Base-by-base conservation (phyloP, 2,113 vertebrate genomes). In the Tragelaphus imberbis region DNA sequence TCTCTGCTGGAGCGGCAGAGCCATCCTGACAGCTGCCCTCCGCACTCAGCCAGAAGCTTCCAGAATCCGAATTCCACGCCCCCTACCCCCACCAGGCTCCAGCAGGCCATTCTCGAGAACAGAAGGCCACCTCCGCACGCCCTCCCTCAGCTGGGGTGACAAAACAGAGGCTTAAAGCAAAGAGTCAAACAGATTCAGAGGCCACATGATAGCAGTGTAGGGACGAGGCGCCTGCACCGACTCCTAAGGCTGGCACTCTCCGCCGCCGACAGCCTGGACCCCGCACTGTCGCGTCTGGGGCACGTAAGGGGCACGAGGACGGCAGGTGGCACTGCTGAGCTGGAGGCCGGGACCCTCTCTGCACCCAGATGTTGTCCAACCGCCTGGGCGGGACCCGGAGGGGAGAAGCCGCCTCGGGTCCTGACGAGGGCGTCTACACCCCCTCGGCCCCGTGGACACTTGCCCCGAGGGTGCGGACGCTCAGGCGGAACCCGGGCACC, bases 331-430 rank as follows among this genome's bases (percentile, higher is more conserved):
- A 94, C 97, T 94, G 96, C 85, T 90, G 88, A 95, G 96, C 95
- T 56, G 93, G 97, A 97, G 97, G 91, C 97, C 81, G 65, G 94
- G 77, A 81, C 97, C 95, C 94, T 97, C 95, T 97, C 97, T 94
- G 82, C 87, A 79, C 98, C 97, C 98, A 98, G 98, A 98, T 95
- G 94, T 56, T 53, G 94, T 97, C 98, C 91, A 95, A 97, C 96
- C 75, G 25, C 63, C 92, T 82, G 97, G 97, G 97, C 82, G 90
- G 0, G 2, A 23, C 9, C 79, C 5, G 12, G 63, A 95, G 90
- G 95, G 97, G 90, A 75, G 44, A 92, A 79, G 47, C 94, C 47
- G 68, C 92, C 96, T 95, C 91, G 96, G 85, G 86, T 53, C 94
- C 98, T 94, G 94, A 93, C 92, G 63, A 81, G 84, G 85, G 96